These are phyloP conservation scores for Helicoverpa zea DNA, from an alignment of 1,140 invertebrate species.

Conservation along the genomic window DNA sequence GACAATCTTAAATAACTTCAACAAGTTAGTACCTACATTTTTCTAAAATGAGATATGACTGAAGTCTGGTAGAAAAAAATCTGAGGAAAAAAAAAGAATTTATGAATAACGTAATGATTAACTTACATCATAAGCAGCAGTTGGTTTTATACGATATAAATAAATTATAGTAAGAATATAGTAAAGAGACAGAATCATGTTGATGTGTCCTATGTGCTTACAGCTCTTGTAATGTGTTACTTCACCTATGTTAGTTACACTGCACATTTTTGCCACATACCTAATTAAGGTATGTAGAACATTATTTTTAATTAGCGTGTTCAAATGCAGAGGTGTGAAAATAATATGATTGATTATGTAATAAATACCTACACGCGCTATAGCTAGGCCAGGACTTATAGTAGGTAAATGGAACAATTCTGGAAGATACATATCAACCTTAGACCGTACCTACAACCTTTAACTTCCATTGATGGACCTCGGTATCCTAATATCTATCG, in stretches of 20 bases:
- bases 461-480: too few relatives aligned
- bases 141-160: conserved; percentile 12
- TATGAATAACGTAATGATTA: too few relatives aligned
- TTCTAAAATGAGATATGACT: too few relatives aligned
- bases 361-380: not conserved
- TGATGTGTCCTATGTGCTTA: not conserved
- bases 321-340: not conserved
- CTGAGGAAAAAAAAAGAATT: too few relatives aligned
- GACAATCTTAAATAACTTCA: too few relatives aligned
- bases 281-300: not conserved
- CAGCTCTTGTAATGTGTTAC: not conserved
- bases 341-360: not conserved
- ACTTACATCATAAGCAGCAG: conserved; percentile 13
- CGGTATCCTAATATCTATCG: too few relatives aligned
- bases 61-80: too few relatives aligned
- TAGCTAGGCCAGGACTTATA: not conserved
- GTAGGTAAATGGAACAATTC: too few relatives aligned
- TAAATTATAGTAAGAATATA: not conserved
- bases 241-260: not conserved
- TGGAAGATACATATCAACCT: too few relatives aligned
- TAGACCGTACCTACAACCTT: too few relatives aligned
- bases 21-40: too few relatives aligned
- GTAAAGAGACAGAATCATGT: not conserved
- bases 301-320: conserved; percentile 22
- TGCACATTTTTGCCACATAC: not conserved